These are phyloP conservation scores for Pogonus chalceus DNA, from an alignment of 1,140 invertebrate species.

Conservation along the genomic window DNA sequence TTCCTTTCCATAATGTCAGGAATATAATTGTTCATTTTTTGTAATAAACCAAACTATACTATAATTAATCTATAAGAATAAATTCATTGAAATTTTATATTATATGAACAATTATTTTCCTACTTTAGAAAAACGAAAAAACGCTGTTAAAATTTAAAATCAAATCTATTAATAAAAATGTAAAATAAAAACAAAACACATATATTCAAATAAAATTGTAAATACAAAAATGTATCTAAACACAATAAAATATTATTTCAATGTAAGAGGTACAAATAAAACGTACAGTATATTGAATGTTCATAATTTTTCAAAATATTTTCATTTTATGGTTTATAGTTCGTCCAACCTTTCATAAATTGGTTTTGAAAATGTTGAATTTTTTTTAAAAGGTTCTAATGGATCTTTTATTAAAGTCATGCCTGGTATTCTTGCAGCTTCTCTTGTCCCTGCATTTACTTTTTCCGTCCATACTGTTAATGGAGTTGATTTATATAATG, in stretches of 20 bases:
- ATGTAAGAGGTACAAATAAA: conserved; percentile 5
- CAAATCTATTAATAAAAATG: background rate
- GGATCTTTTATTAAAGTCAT: background rate
- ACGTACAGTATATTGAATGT: background rate
- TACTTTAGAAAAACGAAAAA: too few relatives aligned
- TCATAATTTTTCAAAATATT: background rate
- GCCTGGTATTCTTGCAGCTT: background rate
- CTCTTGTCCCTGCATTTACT: background rate
- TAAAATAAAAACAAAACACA: background rate
- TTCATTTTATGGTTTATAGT: background rate
- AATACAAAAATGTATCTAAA: background rate
- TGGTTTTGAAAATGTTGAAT: background rate
- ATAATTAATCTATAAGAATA: too few relatives aligned
- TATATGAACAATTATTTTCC: too few relatives aligned
- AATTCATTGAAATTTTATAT: too few relatives aligned
- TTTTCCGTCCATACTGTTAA: background rate
- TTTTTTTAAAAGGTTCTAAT: background rate
- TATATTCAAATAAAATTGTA: background rate
- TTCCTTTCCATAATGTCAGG: background rate
- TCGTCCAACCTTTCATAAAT: background rate
- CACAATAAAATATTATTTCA: conserved; percentile 3
- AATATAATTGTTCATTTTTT: background rate
- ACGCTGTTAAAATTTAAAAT: background rate
- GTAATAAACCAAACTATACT: too few relatives aligned
- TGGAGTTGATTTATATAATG: background rate